phyloP scores from a whole-genome alignment of 2,113 vertebrate genomes.

The Willisornis vidua region DNA sequence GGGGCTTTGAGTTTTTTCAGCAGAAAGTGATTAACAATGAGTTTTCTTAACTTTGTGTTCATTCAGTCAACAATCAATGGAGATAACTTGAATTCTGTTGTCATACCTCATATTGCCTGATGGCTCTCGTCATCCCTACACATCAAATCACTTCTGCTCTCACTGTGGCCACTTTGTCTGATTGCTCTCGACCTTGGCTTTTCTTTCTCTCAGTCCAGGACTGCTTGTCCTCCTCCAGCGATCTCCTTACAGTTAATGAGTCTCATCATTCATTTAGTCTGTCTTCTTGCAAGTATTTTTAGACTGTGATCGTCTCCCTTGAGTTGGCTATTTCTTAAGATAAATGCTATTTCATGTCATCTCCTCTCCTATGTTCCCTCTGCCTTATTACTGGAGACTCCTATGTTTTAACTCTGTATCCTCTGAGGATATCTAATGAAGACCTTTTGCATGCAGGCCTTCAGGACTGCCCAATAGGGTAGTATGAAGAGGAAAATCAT shows the following conservation, averaged over 20 bases:
- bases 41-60: neutral
- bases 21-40: neutral
- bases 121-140: neutral
- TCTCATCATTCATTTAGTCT: slow-evolving; percentile 37
- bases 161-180: neutral
- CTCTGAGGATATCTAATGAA: neutral
- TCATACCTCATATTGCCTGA: neutral
- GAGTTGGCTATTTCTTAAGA: slow-evolving; percentile 39
- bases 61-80: neutral
- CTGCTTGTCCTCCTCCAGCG: slow-evolving; percentile 10
- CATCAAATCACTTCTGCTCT: neutral
- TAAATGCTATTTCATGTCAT: slow-evolving; percentile 1
- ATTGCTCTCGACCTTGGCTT: neutral
- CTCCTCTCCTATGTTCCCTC: neutral
- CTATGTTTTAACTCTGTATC: neutral
- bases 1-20: neutral
- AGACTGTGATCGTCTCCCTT: slow-evolving; percentile 17
- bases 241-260: slow-evolving; percentile 25
- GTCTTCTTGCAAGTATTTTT: slow-evolving; percentile 59
- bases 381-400: neutral
- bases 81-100: neutral
- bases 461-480: neutral
- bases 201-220: slow-evolving; percentile 13
- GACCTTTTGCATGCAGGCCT: neutral
- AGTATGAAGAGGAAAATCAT: neutral